These are phyloP conservation scores for Orientallactaga sibirica DNA, from an alignment of 2,797 vertebrate genomes.

Conservation along the genomic window DNA sequence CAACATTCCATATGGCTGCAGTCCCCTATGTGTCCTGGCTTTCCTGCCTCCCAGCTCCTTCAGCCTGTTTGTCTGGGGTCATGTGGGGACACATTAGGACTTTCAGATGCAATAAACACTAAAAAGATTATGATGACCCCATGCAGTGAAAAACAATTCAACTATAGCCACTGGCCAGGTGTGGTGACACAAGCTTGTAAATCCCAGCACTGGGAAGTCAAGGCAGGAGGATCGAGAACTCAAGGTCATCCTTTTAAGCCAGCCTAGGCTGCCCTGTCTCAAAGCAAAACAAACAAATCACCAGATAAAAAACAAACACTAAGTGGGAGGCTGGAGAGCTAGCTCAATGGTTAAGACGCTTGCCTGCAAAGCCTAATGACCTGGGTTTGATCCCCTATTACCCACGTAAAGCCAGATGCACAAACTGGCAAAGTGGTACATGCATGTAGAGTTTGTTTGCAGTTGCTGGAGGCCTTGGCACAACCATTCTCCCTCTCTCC, in stretches of 20 bases:
- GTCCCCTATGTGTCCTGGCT: background rate
- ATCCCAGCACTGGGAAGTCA: background rate
- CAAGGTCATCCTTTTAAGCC: background rate
- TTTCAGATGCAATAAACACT: background rate
- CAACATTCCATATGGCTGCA: conserved; percentile 10
- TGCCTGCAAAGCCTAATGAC: too few species aligned
- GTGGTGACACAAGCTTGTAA: background rate
- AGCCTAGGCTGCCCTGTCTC: background rate
- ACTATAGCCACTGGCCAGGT: background rate
- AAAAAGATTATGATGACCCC: conserved; percentile 32
- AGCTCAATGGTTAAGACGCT: too few species aligned
- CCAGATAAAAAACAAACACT: conserved; percentile 22
- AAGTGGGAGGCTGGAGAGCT: background rate
- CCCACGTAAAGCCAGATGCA: too few species aligned
- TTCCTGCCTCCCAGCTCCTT: background rate
- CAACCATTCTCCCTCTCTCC: too few species aligned
- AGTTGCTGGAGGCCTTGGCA: too few species aligned
- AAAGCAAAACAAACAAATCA: background rate
- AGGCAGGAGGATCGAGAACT: background rate
- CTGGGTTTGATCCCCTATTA: too few species aligned
- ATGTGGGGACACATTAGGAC: background rate
- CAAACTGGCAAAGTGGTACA: too few species aligned
- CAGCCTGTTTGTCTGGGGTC: background rate
- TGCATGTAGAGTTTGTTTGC: too few species aligned
- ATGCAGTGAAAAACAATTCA: conserved; percentile 34